phyloP scores from a whole-genome alignment of 2,888 invertebrate genomes.

The Drosophila antonietae region DNA sequence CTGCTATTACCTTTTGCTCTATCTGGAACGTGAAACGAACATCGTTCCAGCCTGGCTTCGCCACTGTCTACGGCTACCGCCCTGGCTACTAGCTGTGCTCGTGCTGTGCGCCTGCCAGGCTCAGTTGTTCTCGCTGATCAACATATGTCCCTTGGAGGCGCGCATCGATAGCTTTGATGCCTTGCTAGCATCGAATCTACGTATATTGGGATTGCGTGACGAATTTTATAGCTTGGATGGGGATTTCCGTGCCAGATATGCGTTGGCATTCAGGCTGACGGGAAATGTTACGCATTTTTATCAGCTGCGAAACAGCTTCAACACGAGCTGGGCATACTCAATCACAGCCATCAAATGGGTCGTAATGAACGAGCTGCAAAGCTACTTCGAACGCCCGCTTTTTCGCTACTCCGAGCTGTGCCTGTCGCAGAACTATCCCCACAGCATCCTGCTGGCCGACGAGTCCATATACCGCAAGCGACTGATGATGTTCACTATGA shows the following conservation, averaged over 20 bases:
- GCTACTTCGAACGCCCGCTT: slow-evolving; percentile 47
- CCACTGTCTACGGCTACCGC: background rate
- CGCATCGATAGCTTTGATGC: slow-evolving; percentile 55
- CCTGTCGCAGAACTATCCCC: background rate
- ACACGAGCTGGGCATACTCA: slow-evolving; percentile 58
- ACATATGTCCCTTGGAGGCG: slow-evolving; percentile 7
- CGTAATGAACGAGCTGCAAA: slow-evolving; percentile 46
- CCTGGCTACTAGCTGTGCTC: slow-evolving; percentile 17
- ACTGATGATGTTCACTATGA: slow-evolving; percentile 28
- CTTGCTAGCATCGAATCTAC: slow-evolving; percentile 40
- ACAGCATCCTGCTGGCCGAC: slow-evolving; percentile 41
- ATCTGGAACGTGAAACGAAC: background rate
- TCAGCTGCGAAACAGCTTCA: slow-evolving; percentile 45
- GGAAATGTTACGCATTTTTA: slow-evolving; percentile 22
- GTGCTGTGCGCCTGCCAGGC: slow-evolving; percentile 36
- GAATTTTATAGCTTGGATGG: slow-evolving; percentile 45
- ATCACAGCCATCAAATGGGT: slow-evolving; percentile 52
- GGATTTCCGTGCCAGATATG: slow-evolving; percentile 57
- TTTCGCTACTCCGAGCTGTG: slow-evolving; percentile 59
- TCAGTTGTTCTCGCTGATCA: slow-evolving; percentile 46
- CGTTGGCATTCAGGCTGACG: slow-evolving; percentile 49
- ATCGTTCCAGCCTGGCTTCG: background rate
- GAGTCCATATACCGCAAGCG: slow-evolving; percentile 45
- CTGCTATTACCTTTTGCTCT: background rate
- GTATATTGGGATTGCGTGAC: slow-evolving; percentile 31